Base-by-base conservation (phyloP, 2,797 vertebrate genomes). In the Anguilla pacifica region DNA sequence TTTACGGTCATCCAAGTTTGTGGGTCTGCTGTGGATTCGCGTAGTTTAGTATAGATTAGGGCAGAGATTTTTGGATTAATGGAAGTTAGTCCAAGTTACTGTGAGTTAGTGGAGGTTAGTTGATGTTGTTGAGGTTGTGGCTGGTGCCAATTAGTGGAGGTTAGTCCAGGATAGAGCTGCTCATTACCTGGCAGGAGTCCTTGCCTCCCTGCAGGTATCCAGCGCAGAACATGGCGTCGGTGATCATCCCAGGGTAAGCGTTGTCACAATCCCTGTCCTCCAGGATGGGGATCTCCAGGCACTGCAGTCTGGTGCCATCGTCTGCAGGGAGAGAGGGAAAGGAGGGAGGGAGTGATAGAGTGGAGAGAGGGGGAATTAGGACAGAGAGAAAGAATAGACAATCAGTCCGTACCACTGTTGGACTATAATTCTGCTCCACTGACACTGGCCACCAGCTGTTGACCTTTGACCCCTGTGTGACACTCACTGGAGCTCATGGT, bases 181-280 rank as follows among this genome's bases (percentile, higher is more conserved):
- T 61, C 61, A n/a, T 67, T 67, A 67, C 61, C 61, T 67, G 61
- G 61, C 61, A 67, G 61, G 61, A 67, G 61, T 67, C 61, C 61
- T 67, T 94, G 13, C 95, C 96, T 90, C 96, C 96, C 85, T 93
- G 89, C 59, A 96, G 93, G 91, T 96, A 7, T n/a, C 96, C 96
- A 9, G 96, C 96, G 64, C 96, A 97, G 85, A 97, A 88, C 96
- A 97, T 97, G 83, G 31, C 28, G 10, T 25, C 25, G 25, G 25
- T 67, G 61, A 67, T 67, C 61, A 67, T 67, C 5, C 61, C 61
- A 67, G 61, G 61, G 61, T 67, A 67, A 67, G 61, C n/a, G 61
- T 3, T 7, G 1, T 67, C 9, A 67, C 61, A 67, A 67, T 67
- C 61, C 4, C 25, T n/a, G 25, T 67, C 25, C 25, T 25, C 6